Conservation (phyloP, 1,140 invertebrate genomes). For the Holcopasites calliopsidis region DNA sequence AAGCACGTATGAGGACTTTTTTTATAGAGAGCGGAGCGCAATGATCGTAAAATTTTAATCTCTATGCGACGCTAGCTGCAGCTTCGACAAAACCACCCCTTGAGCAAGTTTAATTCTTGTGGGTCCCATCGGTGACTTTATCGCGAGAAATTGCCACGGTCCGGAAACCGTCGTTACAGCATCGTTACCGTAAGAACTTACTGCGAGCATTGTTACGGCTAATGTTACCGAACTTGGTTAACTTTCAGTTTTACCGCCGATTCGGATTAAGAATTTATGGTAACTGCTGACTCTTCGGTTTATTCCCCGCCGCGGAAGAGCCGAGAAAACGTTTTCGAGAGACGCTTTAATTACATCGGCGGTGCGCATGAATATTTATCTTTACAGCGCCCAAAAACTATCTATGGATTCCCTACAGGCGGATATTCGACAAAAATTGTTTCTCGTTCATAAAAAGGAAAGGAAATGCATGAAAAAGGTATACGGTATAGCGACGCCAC, state of each 20-base stretch:
- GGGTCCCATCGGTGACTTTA: slow-evolving; percentile 79
- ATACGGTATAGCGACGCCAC: not conserved
- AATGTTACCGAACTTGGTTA: slow-evolving; percentile 78
- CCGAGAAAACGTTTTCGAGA: slow-evolving; percentile 44
- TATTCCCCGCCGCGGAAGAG: slow-evolving; percentile 46
- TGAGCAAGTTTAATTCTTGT: slow-evolving; percentile 75
- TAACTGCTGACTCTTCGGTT: slow-evolving; percentile 71
- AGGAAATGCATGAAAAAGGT: not conserved
- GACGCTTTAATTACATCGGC: slow-evolving; percentile 48
- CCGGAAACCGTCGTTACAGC: slow-evolving; percentile 77
- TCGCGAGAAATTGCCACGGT: slow-evolving; percentile 75
- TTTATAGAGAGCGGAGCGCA: not conserved
- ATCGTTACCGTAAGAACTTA: slow-evolving; percentile 80
- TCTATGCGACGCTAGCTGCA: slow-evolving; percentile 46
- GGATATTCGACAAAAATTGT: not conserved
- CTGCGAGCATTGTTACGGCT: slow-evolving; percentile 77
- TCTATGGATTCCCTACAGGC: not conserved
- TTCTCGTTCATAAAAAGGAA: too few relatives aligned
- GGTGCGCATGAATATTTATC: slow-evolving; percentile 42
- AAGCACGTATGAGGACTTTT: too few relatives aligned
- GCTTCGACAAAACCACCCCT: slow-evolving; percentile 64
- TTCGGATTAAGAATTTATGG: slow-evolving; percentile 80
- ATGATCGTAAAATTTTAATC: slow-evolving; percentile 61
- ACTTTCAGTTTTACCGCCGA: slow-evolving; percentile 80
- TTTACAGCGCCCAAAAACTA: not conserved